A percentile compares a stretch with the other conserved stretches of the same genome.
Evolutionary conservation across 2,797 vertebrate species (phyloP).

Genomic region (Pipistrellus nathusii): DNA sequence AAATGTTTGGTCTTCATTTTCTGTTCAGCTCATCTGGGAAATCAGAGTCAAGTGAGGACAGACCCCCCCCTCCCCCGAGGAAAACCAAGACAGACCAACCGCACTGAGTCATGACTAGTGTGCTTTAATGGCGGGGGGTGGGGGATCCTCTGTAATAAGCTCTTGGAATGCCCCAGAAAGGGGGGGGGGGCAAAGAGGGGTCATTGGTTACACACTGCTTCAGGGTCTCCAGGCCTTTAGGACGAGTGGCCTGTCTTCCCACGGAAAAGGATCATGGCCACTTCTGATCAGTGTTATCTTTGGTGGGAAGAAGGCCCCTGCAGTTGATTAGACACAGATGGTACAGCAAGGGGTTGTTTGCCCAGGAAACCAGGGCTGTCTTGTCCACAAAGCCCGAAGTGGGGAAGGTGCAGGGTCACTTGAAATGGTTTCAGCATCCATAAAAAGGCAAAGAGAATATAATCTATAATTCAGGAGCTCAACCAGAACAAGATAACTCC

Average conservation of each 20-base stretch:
- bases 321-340: conserved; percentile 82
- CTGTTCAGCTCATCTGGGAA: neutral
- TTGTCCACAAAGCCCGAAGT: conserved; percentile 73
- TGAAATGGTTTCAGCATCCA: conserved; percentile 79
- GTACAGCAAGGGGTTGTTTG: conserved; percentile 67
- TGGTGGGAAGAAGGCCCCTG: conserved; percentile 59
- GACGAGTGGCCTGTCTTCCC: neutral
- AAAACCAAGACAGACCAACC: neutral
- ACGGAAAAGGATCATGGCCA: neutral
- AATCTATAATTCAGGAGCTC: conserved; percentile 86
- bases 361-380: conserved; percentile 70
- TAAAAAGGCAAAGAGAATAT: conserved; percentile 80
- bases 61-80: neutral
- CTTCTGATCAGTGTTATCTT: conserved; percentile 75
- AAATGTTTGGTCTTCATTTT: neutral
- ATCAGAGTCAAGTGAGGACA: conserved; percentile 3
- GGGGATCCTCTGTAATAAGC: neutral
- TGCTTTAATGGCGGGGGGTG: neutral
- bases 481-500: conserved; percentile 77
- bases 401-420: conserved; percentile 60
- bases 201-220: neutral
- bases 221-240: neutral
- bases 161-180: neutral
- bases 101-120: neutral
- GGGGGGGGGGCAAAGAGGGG: neutral